Evolutionary conservation across 1,140 invertebrate species (phyloP).

Genomic region (Plectrocnemia conspersa): DNA sequence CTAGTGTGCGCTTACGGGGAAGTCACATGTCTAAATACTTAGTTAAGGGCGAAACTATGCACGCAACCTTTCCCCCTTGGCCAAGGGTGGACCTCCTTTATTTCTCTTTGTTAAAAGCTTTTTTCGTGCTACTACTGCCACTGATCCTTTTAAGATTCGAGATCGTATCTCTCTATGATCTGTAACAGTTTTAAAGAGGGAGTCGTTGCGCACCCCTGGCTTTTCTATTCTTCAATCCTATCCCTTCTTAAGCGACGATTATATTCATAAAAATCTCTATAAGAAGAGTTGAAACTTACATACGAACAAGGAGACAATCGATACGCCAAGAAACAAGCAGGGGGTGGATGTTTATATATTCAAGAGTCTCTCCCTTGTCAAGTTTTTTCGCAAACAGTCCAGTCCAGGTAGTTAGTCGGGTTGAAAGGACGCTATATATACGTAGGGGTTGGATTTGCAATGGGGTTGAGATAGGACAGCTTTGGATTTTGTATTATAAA

Average conservation of each 20-base stretch:
- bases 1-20: slow-evolving; percentile 11
- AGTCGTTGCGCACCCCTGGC: neutral
- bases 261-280: no score
- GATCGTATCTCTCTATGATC: slow-evolving; percentile 25
- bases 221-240: no score
- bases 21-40: slow-evolving; percentile 33
- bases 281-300: no score
- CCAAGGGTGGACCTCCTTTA: slow-evolving; percentile 27
- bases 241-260: no score
- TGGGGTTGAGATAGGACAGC: no score
- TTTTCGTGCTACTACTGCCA: slow-evolving; percentile 24
- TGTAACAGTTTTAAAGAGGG: slow-evolving; percentile 31
- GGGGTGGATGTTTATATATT: slow-evolving; percentile 22
- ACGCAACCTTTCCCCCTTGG: slow-evolving; percentile 15
- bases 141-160: slow-evolving; percentile 34
- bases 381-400: slow-evolving; percentile 14
- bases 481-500: no score
- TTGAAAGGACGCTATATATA: slow-evolving; percentile 6
- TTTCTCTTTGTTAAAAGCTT: slow-evolving; percentile 35
- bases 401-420: slow-evolving; percentile 11
- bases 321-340: slow-evolving; percentile 10
- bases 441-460: slow-evolving; percentile 7
- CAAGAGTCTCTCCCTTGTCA: slow-evolving; percentile 13
- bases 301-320: no score
- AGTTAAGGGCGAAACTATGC: slow-evolving; percentile 34